A percentile compares a stretch with the other conserved stretches of the same genome.
These are phyloP conservation scores for Australoheros scitulus DNA, from an alignment of 2,113 vertebrate genomes.

Conservation along the genomic window DNA sequence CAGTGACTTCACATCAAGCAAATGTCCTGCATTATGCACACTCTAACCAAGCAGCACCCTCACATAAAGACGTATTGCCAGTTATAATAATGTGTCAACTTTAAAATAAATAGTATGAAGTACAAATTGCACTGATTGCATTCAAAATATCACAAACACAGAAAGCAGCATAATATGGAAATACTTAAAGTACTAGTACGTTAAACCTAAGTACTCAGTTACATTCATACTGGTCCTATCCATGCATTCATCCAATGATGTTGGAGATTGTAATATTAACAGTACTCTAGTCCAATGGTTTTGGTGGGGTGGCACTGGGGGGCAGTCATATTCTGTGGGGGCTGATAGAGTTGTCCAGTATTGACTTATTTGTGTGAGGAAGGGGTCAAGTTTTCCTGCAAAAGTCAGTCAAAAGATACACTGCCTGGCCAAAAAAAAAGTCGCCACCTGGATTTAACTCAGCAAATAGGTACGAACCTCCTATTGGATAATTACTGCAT, in stretches of 20 bases:
- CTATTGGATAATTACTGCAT: no score
- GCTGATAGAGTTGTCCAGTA: no score
- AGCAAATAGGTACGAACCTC: no score
- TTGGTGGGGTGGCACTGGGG: no score
- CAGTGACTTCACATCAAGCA: fast-evolving
- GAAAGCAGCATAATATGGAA: background rate
- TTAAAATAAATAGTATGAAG: background rate
- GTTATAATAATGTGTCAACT: background rate
- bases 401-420: background rate
- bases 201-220: background rate
- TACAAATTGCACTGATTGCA: background rate
- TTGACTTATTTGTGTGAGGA: background rate
- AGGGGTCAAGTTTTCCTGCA: fast-evolving
- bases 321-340: no score
- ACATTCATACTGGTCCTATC: background rate
- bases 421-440: no score
- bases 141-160: background rate
- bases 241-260: no score
- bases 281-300: no score
- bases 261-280: no score
- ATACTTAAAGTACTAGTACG: background rate
- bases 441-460: no score
- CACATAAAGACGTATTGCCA: background rate
- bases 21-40: background rate
- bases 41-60: background rate